Evolutionary conservation across 2,113 vertebrate genomes (phyloP), one percentile per base, ranked within the genome.

Genomic region (Solea senegalensis): DNA sequence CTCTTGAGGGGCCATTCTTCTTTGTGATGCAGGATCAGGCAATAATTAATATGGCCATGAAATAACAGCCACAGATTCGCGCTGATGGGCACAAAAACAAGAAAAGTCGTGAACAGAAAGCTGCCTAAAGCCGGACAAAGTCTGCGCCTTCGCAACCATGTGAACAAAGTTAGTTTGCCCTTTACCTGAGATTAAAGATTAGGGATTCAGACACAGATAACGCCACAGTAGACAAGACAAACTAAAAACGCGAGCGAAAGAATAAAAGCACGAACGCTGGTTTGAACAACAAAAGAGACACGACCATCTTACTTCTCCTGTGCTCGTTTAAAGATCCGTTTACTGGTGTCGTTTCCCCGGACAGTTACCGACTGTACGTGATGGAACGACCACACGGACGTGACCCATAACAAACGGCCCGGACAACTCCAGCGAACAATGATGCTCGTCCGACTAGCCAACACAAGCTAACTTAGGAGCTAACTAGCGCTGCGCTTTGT

Each of bases 391-490:
- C 69, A 57, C 51, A 63, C 72, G 28, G 81, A 67, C 68, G 74
- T 71, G 84, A 87, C 44, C 85, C 86, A 89, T 80, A 90, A 90
- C 85, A 92, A 90, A 87, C 84, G 85, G 84, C 85, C 86, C 90
- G 72, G 34, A 77, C 90, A 90, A 91, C 88, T 87, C 89, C 63
- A 7, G 71, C 54, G 91, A 93, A 94, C 91, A 93, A 94, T 93
- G 93, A 94, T 91, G 93, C 91, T 90, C 81, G 81, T 74, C 76
- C 74, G 62, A 39, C 45, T 90, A 90, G 90, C 87, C 60, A 34
- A 50, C 58, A 3, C 59, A 0, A 80, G 85, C 87, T 89, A 89
- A 79, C 82, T 54, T 83, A 83, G 84, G 77, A 4, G 83, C 90
- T 90, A 89, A 78, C 84, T 74, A 76, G 84, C 85, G 82, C 78